Conservation (phyloP, 2,113 vertebrate species). For the Struthidea cinerea region DNA sequence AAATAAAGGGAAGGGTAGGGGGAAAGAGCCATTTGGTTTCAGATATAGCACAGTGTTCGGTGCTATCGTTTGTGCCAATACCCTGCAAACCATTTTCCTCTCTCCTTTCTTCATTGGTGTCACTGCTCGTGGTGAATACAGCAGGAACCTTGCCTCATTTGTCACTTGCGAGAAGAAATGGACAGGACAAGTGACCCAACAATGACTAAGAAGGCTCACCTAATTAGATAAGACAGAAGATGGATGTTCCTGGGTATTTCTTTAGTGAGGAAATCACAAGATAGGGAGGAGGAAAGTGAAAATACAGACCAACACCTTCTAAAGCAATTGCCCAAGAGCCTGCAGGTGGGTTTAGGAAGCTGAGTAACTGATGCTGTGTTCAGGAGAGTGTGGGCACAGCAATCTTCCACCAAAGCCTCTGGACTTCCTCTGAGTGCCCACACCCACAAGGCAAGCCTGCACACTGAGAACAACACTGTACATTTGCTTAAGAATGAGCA, state of each 20-base stretch:
- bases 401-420: neutral
- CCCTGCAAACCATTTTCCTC: neutral
- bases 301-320: neutral
- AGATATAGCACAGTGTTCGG: neutral
- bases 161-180: conserved; percentile 27
- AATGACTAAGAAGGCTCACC: conserved; percentile 39
- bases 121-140: conserved; percentile 39
- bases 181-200: conserved; percentile 9
- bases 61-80: neutral
- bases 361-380: neutral
- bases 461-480: neutral
- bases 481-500: neutral
- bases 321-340: neutral
- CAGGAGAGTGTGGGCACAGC: neutral
- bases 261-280: neutral
- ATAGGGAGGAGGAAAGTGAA: neutral
- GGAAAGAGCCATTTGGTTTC: neutral
- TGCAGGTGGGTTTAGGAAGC: neutral
- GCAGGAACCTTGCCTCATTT: conserved; percentile 34
- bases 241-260: conserved; percentile 37
- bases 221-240: conserved; percentile 61
- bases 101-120: neutral
- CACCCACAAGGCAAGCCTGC: neutral
- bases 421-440: neutral
- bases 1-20: neutral